These are phyloP conservation scores for Piprites chloris DNA, from an alignment of 2,113 vertebrate genomes.

Conservation along the genomic window DNA sequence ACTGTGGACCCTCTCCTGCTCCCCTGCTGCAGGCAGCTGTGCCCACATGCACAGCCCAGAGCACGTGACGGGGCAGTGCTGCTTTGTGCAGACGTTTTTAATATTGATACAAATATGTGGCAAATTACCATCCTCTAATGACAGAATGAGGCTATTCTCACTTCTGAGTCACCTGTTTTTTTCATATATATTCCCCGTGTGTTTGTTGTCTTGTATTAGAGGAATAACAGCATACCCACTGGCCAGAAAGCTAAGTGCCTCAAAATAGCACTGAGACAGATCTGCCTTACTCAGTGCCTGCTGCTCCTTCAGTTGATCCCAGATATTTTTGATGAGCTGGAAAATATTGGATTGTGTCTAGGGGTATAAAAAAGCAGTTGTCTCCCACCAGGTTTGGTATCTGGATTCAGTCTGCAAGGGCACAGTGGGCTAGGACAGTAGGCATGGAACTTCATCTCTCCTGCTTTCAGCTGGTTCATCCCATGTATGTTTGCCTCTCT, in stretches of 20 bases:
- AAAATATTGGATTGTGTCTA: background rate
- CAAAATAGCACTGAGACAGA: background rate
- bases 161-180: constrained; percentile 54
- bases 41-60: background rate
- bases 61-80: background rate
- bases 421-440: background rate
- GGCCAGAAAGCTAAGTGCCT: background rate
- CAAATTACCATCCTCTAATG: constrained; percentile 50
- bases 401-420: background rate
- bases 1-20: background rate
- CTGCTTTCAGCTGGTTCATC: background rate
- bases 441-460: background rate
- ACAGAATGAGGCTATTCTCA: constrained; percentile 59
- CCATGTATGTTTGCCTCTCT: background rate
- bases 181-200: background rate
- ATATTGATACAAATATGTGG: constrained; percentile 20
- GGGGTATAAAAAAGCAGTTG: background rate
- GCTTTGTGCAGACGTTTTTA: background rate
- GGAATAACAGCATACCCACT: background rate
- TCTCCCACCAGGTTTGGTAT: background rate
- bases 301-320: background rate
- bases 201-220: constrained; percentile 3
- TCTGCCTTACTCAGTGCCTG: background rate
- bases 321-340: background rate
- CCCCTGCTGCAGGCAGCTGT: too few species aligned